phyloP scores from a whole-genome alignment of 2,113 vertebrate genomes.

The Carassius carassius region DNA sequence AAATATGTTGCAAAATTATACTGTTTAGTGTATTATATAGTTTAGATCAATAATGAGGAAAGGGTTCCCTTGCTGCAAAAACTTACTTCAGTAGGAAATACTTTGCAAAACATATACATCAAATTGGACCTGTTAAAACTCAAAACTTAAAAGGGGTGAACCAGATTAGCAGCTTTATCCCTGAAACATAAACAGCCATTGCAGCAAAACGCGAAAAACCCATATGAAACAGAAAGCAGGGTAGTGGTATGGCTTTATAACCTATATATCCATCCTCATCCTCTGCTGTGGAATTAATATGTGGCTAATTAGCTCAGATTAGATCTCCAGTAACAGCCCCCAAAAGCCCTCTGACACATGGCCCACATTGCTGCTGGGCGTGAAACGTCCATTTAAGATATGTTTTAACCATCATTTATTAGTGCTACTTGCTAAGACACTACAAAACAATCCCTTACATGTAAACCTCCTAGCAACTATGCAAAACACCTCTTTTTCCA shows the following conservation, averaged over 20 bases:
- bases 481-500: neutral
- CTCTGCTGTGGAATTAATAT: slow-evolving; percentile 38
- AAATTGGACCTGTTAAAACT: slow-evolving; percentile 25
- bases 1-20: too few species aligned
- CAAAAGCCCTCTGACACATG: slow-evolving; percentile 37
- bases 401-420: neutral
- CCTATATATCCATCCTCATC: neutral
- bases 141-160: slow-evolving; percentile 5
- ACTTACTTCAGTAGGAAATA: too few species aligned
- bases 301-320: slow-evolving; percentile 49
- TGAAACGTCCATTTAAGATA: slow-evolving; percentile 4
- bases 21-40: too few species aligned
- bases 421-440: neutral
- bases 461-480: neutral
- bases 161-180: slow-evolving; percentile 15
- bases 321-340: slow-evolving; percentile 29
- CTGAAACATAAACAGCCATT: neutral
- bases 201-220: slow-evolving; percentile 7
- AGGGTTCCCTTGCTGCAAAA: too few species aligned
- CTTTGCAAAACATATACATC: neutral
- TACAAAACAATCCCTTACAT: neutral
- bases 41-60: too few species aligned
- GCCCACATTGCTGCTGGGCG: slow-evolving; percentile 43
- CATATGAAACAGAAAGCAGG: neutral
- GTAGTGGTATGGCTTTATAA: slow-evolving; percentile 24